Conservation (phyloP, 2,888 invertebrate genomes). For the Tipula lateralis region DNA sequence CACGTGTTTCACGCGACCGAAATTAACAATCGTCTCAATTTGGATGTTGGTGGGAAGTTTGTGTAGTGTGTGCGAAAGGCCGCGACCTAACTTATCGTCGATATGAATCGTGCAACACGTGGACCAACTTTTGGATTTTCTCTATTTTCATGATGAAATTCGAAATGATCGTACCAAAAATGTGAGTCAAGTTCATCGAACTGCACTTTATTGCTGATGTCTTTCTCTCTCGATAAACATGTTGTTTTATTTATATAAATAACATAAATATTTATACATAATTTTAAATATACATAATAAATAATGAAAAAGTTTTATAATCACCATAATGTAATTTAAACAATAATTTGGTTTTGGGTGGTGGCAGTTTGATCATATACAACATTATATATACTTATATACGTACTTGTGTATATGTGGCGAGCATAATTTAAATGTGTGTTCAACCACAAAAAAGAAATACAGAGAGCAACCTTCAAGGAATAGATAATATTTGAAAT, state of each 20-base stretch:
- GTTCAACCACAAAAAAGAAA: too few species aligned
- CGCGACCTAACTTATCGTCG: neutral
- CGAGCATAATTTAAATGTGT: neutral
- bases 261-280: constrained; percentile 1
- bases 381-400: neutral
- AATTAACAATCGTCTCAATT: too few species aligned
- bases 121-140: neutral
- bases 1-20: neutral
- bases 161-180: neutral
- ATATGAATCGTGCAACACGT: neutral
- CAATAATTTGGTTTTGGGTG: neutral
- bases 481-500: too few species aligned
- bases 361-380: neutral
- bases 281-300: neutral
- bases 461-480: too few species aligned
- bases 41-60: too few species aligned
- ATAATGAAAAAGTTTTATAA: neutral
- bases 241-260: constrained; percentile 24
- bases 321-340: constrained; percentile 2
- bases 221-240: constrained; percentile 1
- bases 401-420: neutral
- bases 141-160: neutral
- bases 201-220: constrained; percentile 24
- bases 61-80: neutral
- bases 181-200: constrained; percentile 14